Base-by-base conservation (phyloP, 2,113 vertebrate genomes). In the Ictidomys tridecemlineatus region DNA sequence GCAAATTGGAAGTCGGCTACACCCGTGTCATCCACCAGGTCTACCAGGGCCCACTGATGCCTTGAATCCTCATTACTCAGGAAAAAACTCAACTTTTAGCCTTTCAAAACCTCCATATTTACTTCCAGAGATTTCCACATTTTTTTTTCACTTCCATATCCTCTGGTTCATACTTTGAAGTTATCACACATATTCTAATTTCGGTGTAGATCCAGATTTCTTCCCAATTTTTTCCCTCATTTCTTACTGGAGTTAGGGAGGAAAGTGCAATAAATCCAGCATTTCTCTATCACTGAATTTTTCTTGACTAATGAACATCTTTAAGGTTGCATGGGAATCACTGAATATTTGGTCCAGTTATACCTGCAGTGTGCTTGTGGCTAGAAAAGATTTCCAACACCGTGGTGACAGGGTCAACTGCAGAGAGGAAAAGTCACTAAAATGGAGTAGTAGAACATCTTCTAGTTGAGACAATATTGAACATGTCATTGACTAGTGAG, bases 171-270 rank as follows among this genome's bases (percentile, higher is more conserved):
- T 90, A 53, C 37, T 93, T 93, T 90, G 28, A 61, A 16, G 3
- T 94, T 92, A 42, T 51, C 53, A 63, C 39, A 96, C 22, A 39
- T 80, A 91, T 63, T 92, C 73, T 69, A 58, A 78, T 87, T 95
- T 93, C 42, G 61, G 22, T 37, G 18, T 4, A 53, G n/a, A 65
- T 73, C 22, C 45, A 95, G 22, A 92, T 89, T 63, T 92, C 51
- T 56, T 87, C 17, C 61, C 4, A 45, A 16, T 56, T 88, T 87
- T 30, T 39, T 7, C 22, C 72, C 45, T 65, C 18, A 24, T 34
- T 34, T 72, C 6, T 86, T 92, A 4, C 80, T 53, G 14, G 11
- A 72, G 86, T 83, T 77, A 78, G 11, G 37, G 28, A 93, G 28
- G 30, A 90, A 85, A 69, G 6, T 69, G 7, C 22, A 51, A 56